phyloP scores from a whole-genome alignment of 2,113 vertebrate genomes.

The Sorex fumeus region DNA sequence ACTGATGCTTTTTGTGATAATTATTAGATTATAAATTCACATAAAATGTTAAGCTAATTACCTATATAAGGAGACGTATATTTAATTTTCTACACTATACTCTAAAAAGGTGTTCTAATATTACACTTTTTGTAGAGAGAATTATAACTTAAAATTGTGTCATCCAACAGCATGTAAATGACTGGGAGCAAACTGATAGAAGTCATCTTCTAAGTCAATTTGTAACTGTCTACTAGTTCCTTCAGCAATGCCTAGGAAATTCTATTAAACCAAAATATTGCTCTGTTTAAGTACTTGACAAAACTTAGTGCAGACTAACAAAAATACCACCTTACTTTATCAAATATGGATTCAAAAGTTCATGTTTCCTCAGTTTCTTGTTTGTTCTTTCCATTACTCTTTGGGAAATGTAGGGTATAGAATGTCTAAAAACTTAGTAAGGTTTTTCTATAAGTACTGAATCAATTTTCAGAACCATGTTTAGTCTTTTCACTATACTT shows the following conservation, averaged over 20 bases:
- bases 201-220: constrained; percentile 32
- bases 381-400: neutral
- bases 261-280: neutral
- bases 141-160: constrained; percentile 15
- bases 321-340: neutral
- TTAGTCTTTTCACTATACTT: neutral
- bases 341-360: neutral
- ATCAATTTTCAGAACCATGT: neutral
- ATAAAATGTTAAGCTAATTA: neutral
- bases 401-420: neutral
- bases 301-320: neutral
- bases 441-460: neutral
- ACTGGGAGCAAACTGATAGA: constrained; percentile 36
- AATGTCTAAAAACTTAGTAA: neutral
- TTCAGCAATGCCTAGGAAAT: constrained; percentile 82
- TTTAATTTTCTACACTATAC: constrained; percentile 9
- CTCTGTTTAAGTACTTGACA: neutral
- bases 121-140: neutral
- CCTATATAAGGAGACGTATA: neutral
- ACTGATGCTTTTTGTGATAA: constrained; percentile 10
- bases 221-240: constrained; percentile 53
- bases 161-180: neutral
- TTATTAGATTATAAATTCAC: neutral
- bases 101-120: neutral
- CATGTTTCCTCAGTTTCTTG: neutral